phyloP scores from a whole-genome alignment of 2,888 invertebrate species.

The Catonia carolina region DNA sequence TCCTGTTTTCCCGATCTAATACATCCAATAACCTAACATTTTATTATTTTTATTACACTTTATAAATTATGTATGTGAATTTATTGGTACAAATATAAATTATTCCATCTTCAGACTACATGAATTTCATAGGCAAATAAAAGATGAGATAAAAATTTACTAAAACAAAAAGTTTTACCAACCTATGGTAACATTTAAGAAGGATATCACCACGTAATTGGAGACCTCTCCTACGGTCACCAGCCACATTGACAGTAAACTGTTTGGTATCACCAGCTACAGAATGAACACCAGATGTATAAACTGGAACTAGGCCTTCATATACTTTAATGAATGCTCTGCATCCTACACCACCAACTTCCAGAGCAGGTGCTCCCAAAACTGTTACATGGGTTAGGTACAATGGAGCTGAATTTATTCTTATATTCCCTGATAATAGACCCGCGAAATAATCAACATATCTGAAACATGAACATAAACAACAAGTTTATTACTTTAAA shows the following conservation, averaged over 20 bases:
- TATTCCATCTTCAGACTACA: no score
- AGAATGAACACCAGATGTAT: slow-evolving; percentile 74
- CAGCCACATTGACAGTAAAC: slow-evolving; percentile 63
- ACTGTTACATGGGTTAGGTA: slow-evolving; percentile 81
- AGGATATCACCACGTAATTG: slow-evolving; percentile 83
- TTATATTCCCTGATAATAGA: slow-evolving; percentile 77
- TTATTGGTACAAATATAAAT: no score
- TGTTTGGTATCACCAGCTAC: slow-evolving; percentile 58
- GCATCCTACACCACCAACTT: slow-evolving; percentile 46
- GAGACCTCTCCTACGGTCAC: slow-evolving; percentile 54
- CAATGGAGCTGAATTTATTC: slow-evolving; percentile 79
- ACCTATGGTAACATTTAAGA: slow-evolving; percentile 80
- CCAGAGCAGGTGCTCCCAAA: slow-evolving; percentile 71
- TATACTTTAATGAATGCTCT: slow-evolving; percentile 78
- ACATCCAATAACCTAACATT: no score
- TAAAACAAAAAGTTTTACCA: no score
- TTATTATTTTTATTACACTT: no score
- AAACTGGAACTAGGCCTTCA: slow-evolving; percentile 83
- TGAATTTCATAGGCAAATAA: no score
- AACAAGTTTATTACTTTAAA: no score
- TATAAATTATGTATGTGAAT: no score
- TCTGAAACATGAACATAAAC: slow-evolving; percentile 50
- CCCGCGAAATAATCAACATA: slow-evolving; percentile 91
- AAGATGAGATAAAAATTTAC: no score
- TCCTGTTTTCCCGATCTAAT: no score